Evolutionary conservation across 2,888 invertebrate genomes (phyloP), one percentile per base, ranked within the genome.

Genomic region (Ectemnius lituratus): DNA sequence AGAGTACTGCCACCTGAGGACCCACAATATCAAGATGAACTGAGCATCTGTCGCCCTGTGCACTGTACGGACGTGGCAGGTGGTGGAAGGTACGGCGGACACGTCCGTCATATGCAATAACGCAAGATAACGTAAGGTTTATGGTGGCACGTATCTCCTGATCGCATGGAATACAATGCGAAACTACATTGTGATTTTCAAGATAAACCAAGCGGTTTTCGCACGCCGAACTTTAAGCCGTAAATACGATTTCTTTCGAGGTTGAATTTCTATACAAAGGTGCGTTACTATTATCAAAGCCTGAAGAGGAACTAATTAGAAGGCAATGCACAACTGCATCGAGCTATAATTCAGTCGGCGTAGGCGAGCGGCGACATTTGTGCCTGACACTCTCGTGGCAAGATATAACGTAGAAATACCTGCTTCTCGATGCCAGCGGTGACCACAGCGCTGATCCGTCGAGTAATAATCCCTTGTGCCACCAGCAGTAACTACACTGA

Each of bases 81-180:
- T 64, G 63, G 18, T 46, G 13, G 28, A 49, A 14, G 59, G 27
- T 67, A 59, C 61, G 71, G 65, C 62, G 59, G 80, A 82, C 85
- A 87, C 86, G 87, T 87, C 85, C 85, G 85, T 87, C 87, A 85
- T 81, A 84, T 82, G 85, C 86, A 87, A 87, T 86, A 87, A 86
- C 86, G 84, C 82, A 85, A 87, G 87, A 86, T 85, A 85, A 85
- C 83, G 73, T 79, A 65, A 81, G 80, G 81, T 85, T 87, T 86
- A 87, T 81, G 81, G 80, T 65, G 67, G 75, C 83, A 82, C 84
- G 84, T 86, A 80, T 64, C 73, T 56, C 69, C 14, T 46, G 66
- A 72, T 79, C 73, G 71, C 70, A 61, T 61, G 67, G 69, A 46
- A 47, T 49, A 65, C 62, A 65, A 75, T 70, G 74, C 71, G 56